phyloP scores from a whole-genome alignment of 2,113 vertebrate species.

The Bubo bubo region DNA sequence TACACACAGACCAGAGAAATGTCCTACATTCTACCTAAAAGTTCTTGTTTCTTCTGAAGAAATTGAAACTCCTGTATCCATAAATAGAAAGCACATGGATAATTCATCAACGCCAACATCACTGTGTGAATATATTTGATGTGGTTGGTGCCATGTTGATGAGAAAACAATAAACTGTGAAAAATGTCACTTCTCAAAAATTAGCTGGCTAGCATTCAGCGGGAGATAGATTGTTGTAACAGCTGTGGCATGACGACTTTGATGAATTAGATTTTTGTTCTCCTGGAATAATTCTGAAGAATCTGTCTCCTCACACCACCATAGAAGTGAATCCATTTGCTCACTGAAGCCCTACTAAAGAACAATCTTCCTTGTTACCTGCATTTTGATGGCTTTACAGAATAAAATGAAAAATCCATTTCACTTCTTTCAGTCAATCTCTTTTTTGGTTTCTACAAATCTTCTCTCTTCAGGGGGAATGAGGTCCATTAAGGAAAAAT shows the following conservation, averaged over 20 bases:
- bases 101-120: conserved; percentile 39
- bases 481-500: not conserved
- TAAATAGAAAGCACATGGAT: conserved; percentile 40
- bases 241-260: conserved; percentile 53
- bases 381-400: not conserved
- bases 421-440: not conserved
- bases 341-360: not conserved
- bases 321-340: conserved; percentile 20
- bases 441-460: not conserved
- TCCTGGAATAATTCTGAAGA: conserved; percentile 17
- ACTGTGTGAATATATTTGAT: conserved; percentile 31
- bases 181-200: conserved; percentile 72
- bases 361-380: not conserved
- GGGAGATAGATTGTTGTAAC: conserved; percentile 61
- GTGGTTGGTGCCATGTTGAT: conserved; percentile 39
- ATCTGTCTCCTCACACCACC: not conserved
- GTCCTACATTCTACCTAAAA: not conserved
- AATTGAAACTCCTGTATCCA: not conserved
- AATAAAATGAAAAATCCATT: not conserved
- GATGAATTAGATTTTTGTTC: conserved; percentile 48
- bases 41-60: conserved; percentile 31
- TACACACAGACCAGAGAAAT: not conserved
- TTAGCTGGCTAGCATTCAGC: conserved; percentile 35
- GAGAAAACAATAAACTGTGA: conserved; percentile 68
- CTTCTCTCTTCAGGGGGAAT: not conserved